Conservation (phyloP, 2,797 vertebrate species). For the Delichon dasypus region DNA sequence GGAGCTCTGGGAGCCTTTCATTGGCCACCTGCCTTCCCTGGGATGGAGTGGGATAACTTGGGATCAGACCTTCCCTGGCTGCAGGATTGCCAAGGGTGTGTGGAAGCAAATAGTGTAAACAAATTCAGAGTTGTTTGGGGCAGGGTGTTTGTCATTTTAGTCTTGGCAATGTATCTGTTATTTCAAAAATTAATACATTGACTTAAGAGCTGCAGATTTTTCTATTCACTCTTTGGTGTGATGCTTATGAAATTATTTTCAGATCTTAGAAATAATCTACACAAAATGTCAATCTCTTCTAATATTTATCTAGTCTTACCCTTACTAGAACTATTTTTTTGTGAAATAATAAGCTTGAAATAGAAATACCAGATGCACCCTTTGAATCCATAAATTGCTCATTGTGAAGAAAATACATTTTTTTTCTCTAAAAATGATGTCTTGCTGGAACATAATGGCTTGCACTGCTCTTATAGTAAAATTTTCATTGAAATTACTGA, state of each 20-base stretch:
- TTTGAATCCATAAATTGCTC: constrained; percentile 55
- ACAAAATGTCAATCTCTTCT: background rate
- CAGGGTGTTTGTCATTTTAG: background rate
- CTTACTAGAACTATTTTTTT: background rate
- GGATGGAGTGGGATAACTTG: background rate
- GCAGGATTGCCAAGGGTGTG: background rate
- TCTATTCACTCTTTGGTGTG: background rate
- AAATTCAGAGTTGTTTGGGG: background rate
- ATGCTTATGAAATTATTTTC: background rate
- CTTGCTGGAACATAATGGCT: constrained; percentile 44
- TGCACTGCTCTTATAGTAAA: constrained; percentile 18
- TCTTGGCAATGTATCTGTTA: background rate
- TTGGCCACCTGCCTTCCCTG: background rate
- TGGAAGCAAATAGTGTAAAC: background rate
- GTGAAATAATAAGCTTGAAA: constrained; percentile 17
- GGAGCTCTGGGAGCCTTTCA: background rate
- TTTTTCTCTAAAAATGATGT: constrained; percentile 42
- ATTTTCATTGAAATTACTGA: constrained; percentile 37
- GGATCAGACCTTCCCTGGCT: background rate
- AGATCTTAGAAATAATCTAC: background rate
- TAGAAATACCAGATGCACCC: constrained; percentile 19
- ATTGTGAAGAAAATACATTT: constrained; percentile 33
- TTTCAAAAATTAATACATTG: background rate
- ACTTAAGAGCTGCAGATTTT: background rate
- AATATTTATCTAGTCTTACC: constrained; percentile 7